These are phyloP conservation scores for Larimichthys polyactis DNA, from an alignment of 2,113 vertebrate species.

Conservation along the genomic window DNA sequence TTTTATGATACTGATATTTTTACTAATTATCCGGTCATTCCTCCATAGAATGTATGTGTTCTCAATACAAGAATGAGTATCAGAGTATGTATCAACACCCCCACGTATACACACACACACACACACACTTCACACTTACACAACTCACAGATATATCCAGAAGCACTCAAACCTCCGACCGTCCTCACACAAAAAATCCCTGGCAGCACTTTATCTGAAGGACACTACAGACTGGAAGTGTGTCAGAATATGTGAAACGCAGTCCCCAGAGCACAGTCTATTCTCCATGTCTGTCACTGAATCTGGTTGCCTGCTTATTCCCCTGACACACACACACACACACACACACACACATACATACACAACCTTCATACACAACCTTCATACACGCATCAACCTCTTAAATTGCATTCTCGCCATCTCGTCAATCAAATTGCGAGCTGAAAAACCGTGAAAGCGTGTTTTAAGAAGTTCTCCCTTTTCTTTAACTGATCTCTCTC, in stretches of 20 bases:
- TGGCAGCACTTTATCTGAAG: slow-evolving; percentile 72
- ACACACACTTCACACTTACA: slow-evolving; percentile 46
- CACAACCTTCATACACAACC: slow-evolving; percentile 1
- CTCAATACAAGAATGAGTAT: slow-evolving; percentile 31
- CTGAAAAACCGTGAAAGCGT: slow-evolving; percentile 34
- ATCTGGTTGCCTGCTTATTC: slow-evolving; percentile 64
- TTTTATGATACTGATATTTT: not conserved
- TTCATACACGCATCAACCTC: slow-evolving; percentile 16
- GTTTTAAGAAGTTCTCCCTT: slow-evolving; percentile 14
- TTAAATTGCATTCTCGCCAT: slow-evolving; percentile 41
- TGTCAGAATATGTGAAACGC: slow-evolving; percentile 78
- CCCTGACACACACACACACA: slow-evolving; percentile 37
- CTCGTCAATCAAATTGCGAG: slow-evolving; percentile 51
- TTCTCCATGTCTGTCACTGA: slow-evolving; percentile 66
- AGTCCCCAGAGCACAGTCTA: slow-evolving; percentile 72
- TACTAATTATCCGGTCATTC: slow-evolving; percentile 14
- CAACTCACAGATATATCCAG: slow-evolving; percentile 44
- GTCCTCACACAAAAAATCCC: slow-evolving; percentile 49
- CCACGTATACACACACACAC: slow-evolving; percentile 30
- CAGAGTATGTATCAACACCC: slow-evolving; percentile 5
- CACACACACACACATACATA: slow-evolving; percentile 8
- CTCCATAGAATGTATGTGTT: not conserved
- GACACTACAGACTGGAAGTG: slow-evolving; percentile 73
- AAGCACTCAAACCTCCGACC: slow-evolving; percentile 54
- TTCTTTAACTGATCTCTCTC: slow-evolving; percentile 4